Evolutionary conservation across 2,113 vertebrate genomes (phyloP).

Genomic region (Xenopus laevis): DNA sequence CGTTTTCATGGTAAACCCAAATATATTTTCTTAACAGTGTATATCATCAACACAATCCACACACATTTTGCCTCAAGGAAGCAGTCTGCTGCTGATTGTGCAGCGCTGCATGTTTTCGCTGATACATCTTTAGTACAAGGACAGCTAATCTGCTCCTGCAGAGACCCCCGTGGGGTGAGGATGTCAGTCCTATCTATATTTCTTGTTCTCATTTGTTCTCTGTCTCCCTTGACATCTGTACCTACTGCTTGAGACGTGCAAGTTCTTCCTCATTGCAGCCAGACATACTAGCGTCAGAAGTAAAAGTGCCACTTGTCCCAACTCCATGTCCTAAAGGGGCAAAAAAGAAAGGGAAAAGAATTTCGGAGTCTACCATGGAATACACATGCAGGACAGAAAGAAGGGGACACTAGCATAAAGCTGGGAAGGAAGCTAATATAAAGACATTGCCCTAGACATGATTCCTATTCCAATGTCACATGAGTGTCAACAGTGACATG

Average conservation of each 20-base stretch:
- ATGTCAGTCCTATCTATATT: constrained; percentile 16
- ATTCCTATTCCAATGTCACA: no score
- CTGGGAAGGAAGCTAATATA: no score
- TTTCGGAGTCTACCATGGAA: not conserved
- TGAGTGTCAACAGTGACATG: no score
- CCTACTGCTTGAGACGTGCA: constrained; percentile 22
- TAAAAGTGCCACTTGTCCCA: constrained; percentile 1
- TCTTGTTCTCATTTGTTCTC: constrained; percentile 9
- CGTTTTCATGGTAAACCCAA: no score
- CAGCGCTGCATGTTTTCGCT: constrained; percentile 13
- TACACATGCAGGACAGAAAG: not conserved
- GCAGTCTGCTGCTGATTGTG: constrained; percentile 8
- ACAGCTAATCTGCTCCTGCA: constrained; percentile 3
- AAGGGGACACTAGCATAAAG: not conserved
- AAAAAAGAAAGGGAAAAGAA: not conserved
- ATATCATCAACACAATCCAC: no score
- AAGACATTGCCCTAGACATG: no score
- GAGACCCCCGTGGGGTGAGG: constrained; percentile 5
- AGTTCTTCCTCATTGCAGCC: constrained; percentile 26
- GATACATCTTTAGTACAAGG: constrained; percentile 9
- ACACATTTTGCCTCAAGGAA: not conserved
- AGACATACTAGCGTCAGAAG: constrained; percentile 10
- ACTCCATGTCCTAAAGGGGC: not conserved
- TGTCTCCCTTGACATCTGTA: not conserved
- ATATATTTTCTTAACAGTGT: no score